Evolutionary conservation across 2,113 vertebrate species (phyloP), one percentile per base, ranked within the genome.

Genomic region (Caranx ignobilis): DNA sequence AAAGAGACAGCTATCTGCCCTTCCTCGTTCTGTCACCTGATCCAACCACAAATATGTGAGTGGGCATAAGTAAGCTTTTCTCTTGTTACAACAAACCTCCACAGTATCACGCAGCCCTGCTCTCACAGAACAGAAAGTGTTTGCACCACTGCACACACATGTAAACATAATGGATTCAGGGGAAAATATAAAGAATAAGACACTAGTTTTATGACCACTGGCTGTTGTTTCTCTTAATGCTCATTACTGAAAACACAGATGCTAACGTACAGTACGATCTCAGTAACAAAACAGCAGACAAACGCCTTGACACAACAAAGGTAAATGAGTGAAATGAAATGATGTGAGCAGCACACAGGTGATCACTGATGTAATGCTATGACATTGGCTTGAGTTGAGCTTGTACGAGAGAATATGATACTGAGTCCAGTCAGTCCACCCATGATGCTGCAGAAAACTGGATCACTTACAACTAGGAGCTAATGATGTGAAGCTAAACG

Each of bases 21-120:
- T 52, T 60, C 69, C 52, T 77, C 39, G 21, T 67, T 56, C 64
- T 1, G 59, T 82, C 86, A 88, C 73, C 78, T 88, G 87, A 92
- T 73, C 54, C 43, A n/a, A 45, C 52, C 43, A 67, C 70, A 66
- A 77, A 68, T 37, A 87, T 76, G 81, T 32, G 74, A 84, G 77
- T 55, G 68, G 75, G 70, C 35, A 75, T 21, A 90, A 86, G 71
- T 71, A 71, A 55, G 71, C 70, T 75, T 79, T 88, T 86, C 84
- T 81, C 69, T 71, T 41, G 11, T 77, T 87, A 79, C 60, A 84
- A 87, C 62, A 79, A 87, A 73, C 79, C 79, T 72, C 71, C 52
- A 72, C 7, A 50, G 63, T 67, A 13, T 18, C 60, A 77, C 60
- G 76, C 57, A 57, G 62, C 21, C 43, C 4, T 12, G 54, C 54